Evolutionary conservation across 2,797 vertebrate species (phyloP).

Genomic region (Tachyglossus aculeatus): DNA sequence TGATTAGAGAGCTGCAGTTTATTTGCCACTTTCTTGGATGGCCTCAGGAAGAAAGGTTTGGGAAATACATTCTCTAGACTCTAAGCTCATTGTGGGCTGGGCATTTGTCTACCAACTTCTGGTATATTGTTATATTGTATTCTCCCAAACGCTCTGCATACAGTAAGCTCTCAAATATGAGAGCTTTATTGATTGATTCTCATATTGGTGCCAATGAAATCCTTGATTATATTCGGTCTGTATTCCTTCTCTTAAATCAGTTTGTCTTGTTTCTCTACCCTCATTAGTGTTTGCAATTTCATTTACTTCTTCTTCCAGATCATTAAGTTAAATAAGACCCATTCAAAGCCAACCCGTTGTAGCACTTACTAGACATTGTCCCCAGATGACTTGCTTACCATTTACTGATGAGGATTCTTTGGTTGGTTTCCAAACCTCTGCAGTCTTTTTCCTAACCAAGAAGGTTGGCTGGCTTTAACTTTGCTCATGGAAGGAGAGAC

Average conservation of each 20-base stretch:
- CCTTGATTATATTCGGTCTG: slow-evolving; percentile 35
- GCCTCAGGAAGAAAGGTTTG: no score
- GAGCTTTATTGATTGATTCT: no score
- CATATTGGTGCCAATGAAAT: no score
- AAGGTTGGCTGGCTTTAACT: slow-evolving; percentile 60
- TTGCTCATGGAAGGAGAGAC: slow-evolving; percentile 51
- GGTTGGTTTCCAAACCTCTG: slow-evolving; percentile 11
- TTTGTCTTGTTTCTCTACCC: slow-evolving; percentile 47
- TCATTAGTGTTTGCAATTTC: slow-evolving; percentile 58
- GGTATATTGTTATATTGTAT: no score
- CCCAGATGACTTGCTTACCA: slow-evolving; percentile 49
- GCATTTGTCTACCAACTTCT: no score
- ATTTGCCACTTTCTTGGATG: no score
- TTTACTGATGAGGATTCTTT: background rate
- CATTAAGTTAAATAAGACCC: slow-evolving; percentile 65
- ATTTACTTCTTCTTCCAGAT: slow-evolving; percentile 65
- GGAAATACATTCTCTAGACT: no score
- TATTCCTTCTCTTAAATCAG: slow-evolving; percentile 11
- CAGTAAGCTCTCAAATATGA: no score
- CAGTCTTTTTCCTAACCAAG: slow-evolving; percentile 57
- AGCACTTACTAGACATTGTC: slow-evolving; percentile 55
- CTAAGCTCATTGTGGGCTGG: no score
- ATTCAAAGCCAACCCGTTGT: slow-evolving; percentile 48
- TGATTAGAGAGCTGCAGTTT: no score
- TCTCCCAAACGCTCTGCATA: no score